phyloP scores from a whole-genome alignment of 2,113 vertebrate genomes.

The Sprattus sprattus region DNA sequence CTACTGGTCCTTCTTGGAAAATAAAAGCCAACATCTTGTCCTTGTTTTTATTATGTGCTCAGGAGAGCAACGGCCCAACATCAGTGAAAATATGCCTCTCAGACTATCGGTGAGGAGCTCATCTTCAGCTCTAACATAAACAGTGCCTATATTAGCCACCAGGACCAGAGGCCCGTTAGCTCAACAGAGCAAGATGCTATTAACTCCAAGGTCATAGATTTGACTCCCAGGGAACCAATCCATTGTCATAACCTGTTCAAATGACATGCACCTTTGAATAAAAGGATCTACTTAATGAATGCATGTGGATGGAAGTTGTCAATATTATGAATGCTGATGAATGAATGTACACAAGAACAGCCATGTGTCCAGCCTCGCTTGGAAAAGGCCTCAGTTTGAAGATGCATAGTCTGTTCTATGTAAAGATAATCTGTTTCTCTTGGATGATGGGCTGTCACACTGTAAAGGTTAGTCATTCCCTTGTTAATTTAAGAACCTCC shows the following conservation, averaged over 20 bases:
- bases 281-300: background rate
- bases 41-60: background rate
- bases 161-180: background rate
- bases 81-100: background rate
- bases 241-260: background rate
- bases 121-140: background rate
- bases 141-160: background rate
- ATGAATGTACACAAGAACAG: background rate
- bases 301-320: background rate
- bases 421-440: conserved; percentile 9
- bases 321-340: background rate
- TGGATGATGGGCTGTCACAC: background rate
- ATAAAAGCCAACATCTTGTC: conserved; percentile 2
- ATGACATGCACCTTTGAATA: background rate
- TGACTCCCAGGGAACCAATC: too few species aligned
- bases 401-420: background rate
- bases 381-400: background rate
- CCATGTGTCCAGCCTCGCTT: background rate
- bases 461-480: conserved; percentile 41
- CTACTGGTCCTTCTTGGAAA: background rate
- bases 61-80: background rate
- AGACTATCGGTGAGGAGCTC: background rate
- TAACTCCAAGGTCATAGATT: too few species aligned
- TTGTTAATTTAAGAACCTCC: conserved; percentile 32
- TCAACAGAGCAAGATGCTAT: background rate